These are phyloP conservation scores for Hyalella azteca DNA, from an alignment of 2,888 invertebrate species.

Conservation along the genomic window DNA sequence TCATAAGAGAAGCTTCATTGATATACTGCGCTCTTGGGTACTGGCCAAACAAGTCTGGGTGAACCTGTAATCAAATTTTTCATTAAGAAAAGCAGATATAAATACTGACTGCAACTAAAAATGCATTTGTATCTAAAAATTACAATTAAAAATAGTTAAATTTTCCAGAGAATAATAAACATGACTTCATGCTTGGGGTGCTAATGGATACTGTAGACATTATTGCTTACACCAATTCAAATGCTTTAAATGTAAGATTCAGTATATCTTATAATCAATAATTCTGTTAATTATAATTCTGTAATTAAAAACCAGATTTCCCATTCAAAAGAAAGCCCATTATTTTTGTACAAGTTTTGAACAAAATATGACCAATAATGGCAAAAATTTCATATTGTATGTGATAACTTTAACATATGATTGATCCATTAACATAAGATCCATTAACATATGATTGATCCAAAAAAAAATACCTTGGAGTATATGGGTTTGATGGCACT, in stretches of 20 bases:
- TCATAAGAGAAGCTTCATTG: slow-evolving; percentile 89
- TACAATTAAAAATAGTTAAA: neutral
- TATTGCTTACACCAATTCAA: neutral
- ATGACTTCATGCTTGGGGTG: neutral
- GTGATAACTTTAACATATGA: neutral
- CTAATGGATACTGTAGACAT: neutral
- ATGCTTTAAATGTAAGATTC: neutral
- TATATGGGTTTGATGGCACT: slow-evolving; percentile 27
- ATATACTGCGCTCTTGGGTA: slow-evolving; percentile 83
- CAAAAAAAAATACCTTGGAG: slow-evolving; percentile 34
- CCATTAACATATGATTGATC: neutral
- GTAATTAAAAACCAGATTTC: neutral
- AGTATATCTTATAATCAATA: neutral
- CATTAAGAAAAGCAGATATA: slow-evolving; percentile 70
- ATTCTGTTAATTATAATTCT: neutral
- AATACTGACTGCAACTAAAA: slow-evolving; percentile 71
- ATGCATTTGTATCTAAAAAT: neutral
- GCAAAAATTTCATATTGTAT: neutral
- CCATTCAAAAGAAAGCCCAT: neutral
- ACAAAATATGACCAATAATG: neutral
- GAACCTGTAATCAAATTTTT: slow-evolving; percentile 93
- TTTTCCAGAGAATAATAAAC: neutral
- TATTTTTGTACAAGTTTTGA: neutral
- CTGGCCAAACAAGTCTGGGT: slow-evolving; percentile 93
- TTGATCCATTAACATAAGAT: neutral